Evolutionary conservation across 2,797 vertebrate genomes (phyloP).

Genomic region (Silurus aristotelis): DNA sequence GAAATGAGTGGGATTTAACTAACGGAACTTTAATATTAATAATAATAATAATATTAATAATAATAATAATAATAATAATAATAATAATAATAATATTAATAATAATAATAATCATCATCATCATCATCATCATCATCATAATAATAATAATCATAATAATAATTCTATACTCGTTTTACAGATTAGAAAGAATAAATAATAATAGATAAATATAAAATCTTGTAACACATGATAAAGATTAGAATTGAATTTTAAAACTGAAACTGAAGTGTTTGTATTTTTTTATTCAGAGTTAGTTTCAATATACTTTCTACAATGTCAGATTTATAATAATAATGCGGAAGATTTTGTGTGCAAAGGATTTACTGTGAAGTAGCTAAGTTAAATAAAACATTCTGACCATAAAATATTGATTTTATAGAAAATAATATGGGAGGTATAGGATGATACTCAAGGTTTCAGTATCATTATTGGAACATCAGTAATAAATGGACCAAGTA

Average conservation of each 20-base stretch:
- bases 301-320: neutral
- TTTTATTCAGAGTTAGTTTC: neutral
- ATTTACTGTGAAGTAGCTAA: neutral
- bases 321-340: neutral
- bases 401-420: neutral
- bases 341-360: neutral
- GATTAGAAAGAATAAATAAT: neutral
- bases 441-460: neutral
- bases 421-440: neutral
- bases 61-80: neutral
- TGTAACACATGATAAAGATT: neutral
- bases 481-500: neutral
- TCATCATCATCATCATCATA: neutral
- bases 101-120: neutral
- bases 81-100: neutral
- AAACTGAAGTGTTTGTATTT: neutral
- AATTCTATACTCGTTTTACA: neutral
- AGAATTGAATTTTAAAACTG: neutral
- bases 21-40: neutral
- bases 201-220: neutral
- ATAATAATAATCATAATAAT: neutral
- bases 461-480: neutral
- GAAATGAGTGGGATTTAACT: slow-evolving; percentile 54
- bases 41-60: slow-evolving; percentile 16
- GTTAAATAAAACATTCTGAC: neutral